phyloP scores from a whole-genome alignment of 2,113 vertebrate genomes.

The Xiphias gladius region DNA sequence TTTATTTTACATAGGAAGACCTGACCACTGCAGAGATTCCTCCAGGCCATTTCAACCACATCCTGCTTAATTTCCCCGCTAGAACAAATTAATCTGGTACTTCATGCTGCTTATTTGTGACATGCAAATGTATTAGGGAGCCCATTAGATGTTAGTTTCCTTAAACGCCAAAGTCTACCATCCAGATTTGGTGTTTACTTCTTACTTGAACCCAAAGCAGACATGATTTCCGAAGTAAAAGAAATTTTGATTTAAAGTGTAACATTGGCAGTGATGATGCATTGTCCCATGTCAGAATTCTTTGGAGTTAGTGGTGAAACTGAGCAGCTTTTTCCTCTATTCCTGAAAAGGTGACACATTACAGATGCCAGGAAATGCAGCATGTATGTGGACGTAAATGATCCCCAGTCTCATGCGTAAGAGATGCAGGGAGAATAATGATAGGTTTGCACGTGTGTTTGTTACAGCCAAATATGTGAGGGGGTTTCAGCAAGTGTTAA shows the following conservation, averaged over 20 bases:
- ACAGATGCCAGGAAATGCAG: slow-evolving; percentile 56
- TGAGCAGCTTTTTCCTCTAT: slow-evolving; percentile 44
- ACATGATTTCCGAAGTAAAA: not conserved
- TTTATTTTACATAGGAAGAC: slow-evolving; percentile 80
- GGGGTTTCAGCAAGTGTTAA: slow-evolving; percentile 60
- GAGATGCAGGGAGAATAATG: slow-evolving; percentile 48
- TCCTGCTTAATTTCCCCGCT: slow-evolving; percentile 67
- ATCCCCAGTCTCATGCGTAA: slow-evolving; percentile 3
- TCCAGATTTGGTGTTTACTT: not conserved
- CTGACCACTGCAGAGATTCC: slow-evolving; percentile 76
- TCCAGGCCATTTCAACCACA: slow-evolving; percentile 62
- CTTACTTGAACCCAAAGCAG: slow-evolving; percentile 2
- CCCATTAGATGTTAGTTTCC: slow-evolving; percentile 23
- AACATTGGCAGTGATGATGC: slow-evolving; percentile 25
- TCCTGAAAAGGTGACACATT: slow-evolving; percentile 55
- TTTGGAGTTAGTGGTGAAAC: slow-evolving; percentile 44
- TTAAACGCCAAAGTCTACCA: not conserved
- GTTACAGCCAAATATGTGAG: slow-evolving; percentile 56
- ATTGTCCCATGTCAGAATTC: slow-evolving; percentile 29
- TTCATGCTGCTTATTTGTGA: slow-evolving; percentile 49
- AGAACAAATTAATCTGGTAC: slow-evolving; percentile 47
- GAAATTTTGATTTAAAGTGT: not conserved
- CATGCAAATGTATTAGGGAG: not conserved
- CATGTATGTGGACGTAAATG: slow-evolving; percentile 1
- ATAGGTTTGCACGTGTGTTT: slow-evolving; percentile 54